Percentiles rank a stretch among this genome's conserved stretches.
These are phyloP conservation scores for Streptopelia turtur DNA, from an alignment of 2,797 vertebrate genomes.

Conservation along the genomic window DNA sequence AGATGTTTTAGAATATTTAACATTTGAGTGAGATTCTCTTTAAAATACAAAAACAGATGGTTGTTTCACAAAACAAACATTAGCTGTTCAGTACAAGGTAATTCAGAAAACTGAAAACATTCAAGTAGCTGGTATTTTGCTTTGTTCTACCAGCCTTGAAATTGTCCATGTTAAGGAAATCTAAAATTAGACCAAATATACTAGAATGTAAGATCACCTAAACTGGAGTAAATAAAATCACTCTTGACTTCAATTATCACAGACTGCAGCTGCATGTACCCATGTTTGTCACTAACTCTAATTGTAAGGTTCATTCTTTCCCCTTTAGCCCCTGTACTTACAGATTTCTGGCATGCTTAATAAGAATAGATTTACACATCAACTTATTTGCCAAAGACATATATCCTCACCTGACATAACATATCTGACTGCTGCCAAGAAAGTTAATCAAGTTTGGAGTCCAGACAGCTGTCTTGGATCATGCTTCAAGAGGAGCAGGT, in stretches of 20 bases:
- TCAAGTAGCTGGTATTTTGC: constrained; percentile 23
- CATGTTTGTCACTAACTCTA: neutral
- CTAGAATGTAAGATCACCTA: neutral
- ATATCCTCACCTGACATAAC: neutral
- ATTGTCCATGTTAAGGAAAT: neutral
- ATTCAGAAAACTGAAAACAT: constrained; percentile 49
- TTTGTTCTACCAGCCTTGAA: constrained; percentile 25
- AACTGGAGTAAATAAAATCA: neutral
- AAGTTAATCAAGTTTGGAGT: neutral
- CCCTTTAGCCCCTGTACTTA: neutral
- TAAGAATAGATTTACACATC: neutral
- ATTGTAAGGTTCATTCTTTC: neutral
- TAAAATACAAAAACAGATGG: constrained; percentile 65
- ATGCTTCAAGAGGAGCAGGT: neutral
- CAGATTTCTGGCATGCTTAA: neutral
- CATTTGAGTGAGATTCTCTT: constrained; percentile 35
- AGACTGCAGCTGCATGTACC: neutral
- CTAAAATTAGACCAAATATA: neutral
- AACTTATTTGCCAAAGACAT: neutral
- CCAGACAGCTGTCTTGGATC: neutral
- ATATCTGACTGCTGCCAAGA: neutral
- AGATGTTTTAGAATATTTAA: constrained; percentile 31
- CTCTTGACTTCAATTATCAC: neutral
- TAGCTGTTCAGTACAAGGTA: constrained; percentile 57
- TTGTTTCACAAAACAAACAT: constrained; percentile 52